Conservation (phyloP, 1,140 invertebrate genomes). For the Dinothrombium tinctorium region DNA sequence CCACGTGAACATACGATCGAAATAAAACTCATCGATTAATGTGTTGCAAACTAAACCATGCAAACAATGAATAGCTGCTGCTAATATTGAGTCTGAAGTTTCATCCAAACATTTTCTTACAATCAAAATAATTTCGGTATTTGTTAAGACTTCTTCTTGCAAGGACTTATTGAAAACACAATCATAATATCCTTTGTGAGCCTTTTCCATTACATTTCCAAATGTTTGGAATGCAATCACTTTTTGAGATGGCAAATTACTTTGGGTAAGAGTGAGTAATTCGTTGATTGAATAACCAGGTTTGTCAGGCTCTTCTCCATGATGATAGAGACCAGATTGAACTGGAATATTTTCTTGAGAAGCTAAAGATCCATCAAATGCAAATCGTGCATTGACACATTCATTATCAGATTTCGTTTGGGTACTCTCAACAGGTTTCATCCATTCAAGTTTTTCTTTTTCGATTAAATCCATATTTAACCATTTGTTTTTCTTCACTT, state of each 20-base stretch:
- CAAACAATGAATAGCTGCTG: conserved; percentile 7
- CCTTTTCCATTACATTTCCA: conserved; percentile 9
- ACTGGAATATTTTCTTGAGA: conserved; percentile 7
- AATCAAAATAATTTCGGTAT: conserved; percentile 2
- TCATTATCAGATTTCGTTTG: background rate
- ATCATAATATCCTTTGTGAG: conserved; percentile 9
- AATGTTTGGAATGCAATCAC: conserved; percentile 12
- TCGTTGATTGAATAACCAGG: conserved; percentile 14
- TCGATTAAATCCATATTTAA: conserved; percentile 12
- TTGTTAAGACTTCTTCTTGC: conserved; percentile 3
- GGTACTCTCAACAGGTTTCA: background rate
- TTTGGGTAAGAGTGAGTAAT: conserved; percentile 10
- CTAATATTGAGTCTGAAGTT: conserved; percentile 4
- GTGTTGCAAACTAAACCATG: conserved; percentile 13
- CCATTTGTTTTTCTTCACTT: conserved; percentile 10
- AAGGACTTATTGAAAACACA: conserved; percentile 5
- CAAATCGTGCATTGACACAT: conserved; percentile 12
- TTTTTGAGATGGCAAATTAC: conserved; percentile 10
- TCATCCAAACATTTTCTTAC: conserved; percentile 9
- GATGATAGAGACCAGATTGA: conserved; percentile 13
- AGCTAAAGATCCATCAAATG: conserved; percentile 11
- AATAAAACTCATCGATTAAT: conserved; percentile 8
- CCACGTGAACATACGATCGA: conserved; percentile 10
- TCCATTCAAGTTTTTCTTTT: conserved; percentile 14
- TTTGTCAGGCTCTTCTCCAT: conserved; percentile 12